Evolutionary conservation across 2,113 vertebrate species (phyloP), one percentile per base, ranked within the genome.

Genomic region (Antennarius striatus): DNA sequence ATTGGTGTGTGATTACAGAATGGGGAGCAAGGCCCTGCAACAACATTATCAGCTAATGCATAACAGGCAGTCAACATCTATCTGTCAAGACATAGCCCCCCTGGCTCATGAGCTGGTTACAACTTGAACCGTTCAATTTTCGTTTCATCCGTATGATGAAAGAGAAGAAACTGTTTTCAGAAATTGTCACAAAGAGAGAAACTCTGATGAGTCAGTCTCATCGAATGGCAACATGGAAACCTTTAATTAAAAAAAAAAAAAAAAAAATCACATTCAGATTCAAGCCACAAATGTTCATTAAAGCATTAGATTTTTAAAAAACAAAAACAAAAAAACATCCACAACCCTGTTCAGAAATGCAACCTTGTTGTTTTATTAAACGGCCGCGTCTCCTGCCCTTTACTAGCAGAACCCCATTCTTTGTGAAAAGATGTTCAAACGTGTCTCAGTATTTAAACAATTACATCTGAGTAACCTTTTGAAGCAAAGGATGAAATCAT

Each of bases 41-140:
- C 56, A 46, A 47, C 53, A 75, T 60, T 43, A 50, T 43, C 56
- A 73, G 54, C 14, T 32, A 36, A 0, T 50, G 10, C 4, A 53
- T 32, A 30, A 13, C 15, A 42, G 11, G 22, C 42, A 59, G 48
- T 71, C 29, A 67, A 28, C 58, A 62, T 54, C 1, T 40, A 22
- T 2, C 63, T 58, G 43, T 70, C 62, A 68, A 56, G 32, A 56
- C 3, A 1, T 63, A 67, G 8, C 50, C 62, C 36, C 5, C 16
- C n/a, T 36, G 56, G 40, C 64, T 68, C 5, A n/a, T 65, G 16
- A 66, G 39, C 63, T 13, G 40, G 51, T 81, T 62, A 30, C n/a
- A 70, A 69, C 56, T 62, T 60, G 66, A 75, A 64, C 4, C 28
- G 13, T 52, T 51, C 10, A 0, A 54, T 13, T 50, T 14, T 12